Evolutionary conservation across 2,888 invertebrate species (phyloP), one percentile per base, ranked within the genome.

Genomic region (Cheilosia vernalis): DNA sequence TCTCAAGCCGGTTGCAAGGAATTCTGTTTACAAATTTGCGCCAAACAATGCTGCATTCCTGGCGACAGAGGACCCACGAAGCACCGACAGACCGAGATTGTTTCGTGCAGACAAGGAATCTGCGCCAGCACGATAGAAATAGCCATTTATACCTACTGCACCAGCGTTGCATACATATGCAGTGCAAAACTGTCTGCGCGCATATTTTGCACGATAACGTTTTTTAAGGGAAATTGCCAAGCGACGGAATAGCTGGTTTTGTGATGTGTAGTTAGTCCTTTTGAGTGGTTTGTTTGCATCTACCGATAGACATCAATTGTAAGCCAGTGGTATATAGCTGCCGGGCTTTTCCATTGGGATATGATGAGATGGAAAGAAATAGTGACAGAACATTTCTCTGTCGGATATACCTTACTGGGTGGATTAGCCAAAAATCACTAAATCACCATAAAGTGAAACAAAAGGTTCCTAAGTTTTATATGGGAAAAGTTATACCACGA

Each of bases 1-100:
- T 5, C 17, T 21, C 37, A 15, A 66, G 40, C 66, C 51, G 58
- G 56, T 58, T 42, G 40, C 19, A 56, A 47, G 55, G 83, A 83
- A 83, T 83, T 78, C 73, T 73, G 78, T 73, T 78, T 78, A 83
- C 78, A 83, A 83, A 83, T 83, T 83, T 78, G 70, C 78, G 55
- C 72, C 73, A 63, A 42, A 42, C 67, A 61, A 61, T 56, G 49
- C 51, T 51, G 72, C 56, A 77, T 83, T 78, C 72, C 37, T 78
- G 42, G 78, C 37, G 69, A 44, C 55, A 47, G 37, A 60, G 37
- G 55, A 15, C n/a, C 47, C 53, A 30, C 47, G 47, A 30, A 9
- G 21, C 53, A 30, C 47, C 53, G 21, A 5, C 30, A 47, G 67
- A 49, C 67, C 55, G 51, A 81, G 80, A 81, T 81, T 63, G 67